A percentile compares a stretch with the other conserved stretches of the same genome.
Conservation (phyloP, 2,888 invertebrate genomes). For the Heliconius sara region DNA sequence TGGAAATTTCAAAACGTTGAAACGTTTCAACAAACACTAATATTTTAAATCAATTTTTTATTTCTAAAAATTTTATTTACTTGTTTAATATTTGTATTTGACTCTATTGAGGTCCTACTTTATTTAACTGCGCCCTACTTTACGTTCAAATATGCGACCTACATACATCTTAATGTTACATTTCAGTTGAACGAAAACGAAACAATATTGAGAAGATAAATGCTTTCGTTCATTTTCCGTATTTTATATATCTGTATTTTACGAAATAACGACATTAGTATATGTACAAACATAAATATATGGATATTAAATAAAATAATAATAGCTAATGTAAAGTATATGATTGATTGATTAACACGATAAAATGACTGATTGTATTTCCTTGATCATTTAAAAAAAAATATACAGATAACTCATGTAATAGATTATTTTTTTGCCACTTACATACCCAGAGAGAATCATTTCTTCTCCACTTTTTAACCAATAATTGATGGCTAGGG, state of each 20-base stretch:
- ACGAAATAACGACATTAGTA: background rate
- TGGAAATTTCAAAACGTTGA: background rate
- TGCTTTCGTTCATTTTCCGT: constrained; percentile 14
- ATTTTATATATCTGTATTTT: background rate
- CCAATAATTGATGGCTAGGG: constrained; percentile 88
- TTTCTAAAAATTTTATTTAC: background rate
- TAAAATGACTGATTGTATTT: too few relatives aligned
- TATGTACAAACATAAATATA: too few relatives aligned
- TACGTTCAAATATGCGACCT: constrained; percentile 27
- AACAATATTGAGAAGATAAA: constrained; percentile 20
- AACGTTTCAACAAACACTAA: constrained; percentile 3
- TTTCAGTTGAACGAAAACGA: constrained; percentile 23
- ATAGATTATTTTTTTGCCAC: constrained; percentile 9
- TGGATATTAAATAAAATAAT: too few relatives aligned
- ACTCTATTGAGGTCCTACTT: constrained; percentile 1
- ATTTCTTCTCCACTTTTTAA: constrained; percentile 85
- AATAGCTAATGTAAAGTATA: too few relatives aligned
- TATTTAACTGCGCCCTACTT: constrained; percentile 20
- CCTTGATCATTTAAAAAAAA: background rate
- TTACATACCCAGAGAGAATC: constrained; percentile 84
- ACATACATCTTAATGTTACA: constrained; percentile 18
- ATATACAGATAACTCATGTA: background rate
- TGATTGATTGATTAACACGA: too few relatives aligned
- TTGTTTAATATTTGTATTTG: constrained; percentile 11
- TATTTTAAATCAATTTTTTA: background rate